Evolutionary conservation across 1,140 invertebrate genomes (phyloP).

Genomic region (Melipona quadrifasciata): DNA sequence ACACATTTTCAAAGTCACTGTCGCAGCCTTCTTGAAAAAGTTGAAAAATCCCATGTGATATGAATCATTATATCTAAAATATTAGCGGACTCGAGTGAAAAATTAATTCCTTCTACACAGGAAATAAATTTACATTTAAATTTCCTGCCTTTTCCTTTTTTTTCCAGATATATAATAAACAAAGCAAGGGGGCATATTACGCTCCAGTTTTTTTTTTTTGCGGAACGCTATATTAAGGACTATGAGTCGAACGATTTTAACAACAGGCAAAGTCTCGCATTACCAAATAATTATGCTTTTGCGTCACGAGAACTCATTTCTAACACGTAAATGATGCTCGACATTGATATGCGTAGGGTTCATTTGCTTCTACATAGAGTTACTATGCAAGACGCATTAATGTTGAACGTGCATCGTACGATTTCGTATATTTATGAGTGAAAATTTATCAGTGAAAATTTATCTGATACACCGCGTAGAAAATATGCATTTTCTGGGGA

Average conservation of each 20-base stretch:
- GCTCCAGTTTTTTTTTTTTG: not conserved
- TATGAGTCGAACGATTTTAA: not conserved
- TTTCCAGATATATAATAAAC: not conserved
- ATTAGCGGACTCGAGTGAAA: not conserved
- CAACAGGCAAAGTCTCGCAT: not conserved
- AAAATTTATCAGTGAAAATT: not conserved
- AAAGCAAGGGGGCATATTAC: not conserved
- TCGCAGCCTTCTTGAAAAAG: not conserved
- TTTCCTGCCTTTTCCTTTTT: not conserved
- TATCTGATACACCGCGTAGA: not conserved
- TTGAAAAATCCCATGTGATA: not conserved
- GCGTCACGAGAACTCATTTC: slow-evolving; percentile 21
- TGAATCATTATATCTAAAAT: not conserved
- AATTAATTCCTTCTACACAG: too few relatives aligned
- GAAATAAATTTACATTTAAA: not conserved
- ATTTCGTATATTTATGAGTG: not conserved
- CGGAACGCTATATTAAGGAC: not conserved
- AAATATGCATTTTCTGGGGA: not conserved
- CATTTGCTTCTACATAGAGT: slow-evolving; percentile 8
- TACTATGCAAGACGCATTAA: slow-evolving; percentile 21
- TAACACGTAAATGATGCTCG: slow-evolving; percentile 48
- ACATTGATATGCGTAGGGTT: slow-evolving; percentile 28
- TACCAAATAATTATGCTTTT: slow-evolving; percentile 7
- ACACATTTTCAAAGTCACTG: too few relatives aligned
- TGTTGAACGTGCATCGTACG: not conserved